Evolutionary conservation across 2,888 invertebrate species (phyloP), one percentile per base, ranked within the genome.

Genomic region (Yponomeuta evonymella): DNA sequence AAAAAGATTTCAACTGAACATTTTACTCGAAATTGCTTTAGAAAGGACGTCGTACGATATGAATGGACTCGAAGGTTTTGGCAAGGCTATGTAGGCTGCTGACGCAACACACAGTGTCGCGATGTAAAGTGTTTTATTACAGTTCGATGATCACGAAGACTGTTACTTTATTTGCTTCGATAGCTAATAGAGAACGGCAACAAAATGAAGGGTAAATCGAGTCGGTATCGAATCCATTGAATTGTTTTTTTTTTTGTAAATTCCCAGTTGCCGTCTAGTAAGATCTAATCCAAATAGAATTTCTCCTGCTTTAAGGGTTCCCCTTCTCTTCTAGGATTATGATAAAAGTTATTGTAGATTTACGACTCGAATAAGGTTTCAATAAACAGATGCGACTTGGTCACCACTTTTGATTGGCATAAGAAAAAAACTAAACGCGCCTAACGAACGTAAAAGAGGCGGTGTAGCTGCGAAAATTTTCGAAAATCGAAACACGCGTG

Each of bases 401-500:
- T 1, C 43, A 43, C 43, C 5, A 5, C 43, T 43, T 43, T 43
- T 43, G 8, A 43, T 43, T 43, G 43, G 43, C 43, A 8, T 8
- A 43, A 43, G 6, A 43, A 43, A 43, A 43, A 43, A 43, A 43
- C 43, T 43, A 29, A 23, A 64, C 64, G 64, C 29, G n/a, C 51
- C 51, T 58, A 58, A 12, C 51, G 4, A 58, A 12, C 29, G n/a
- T 29, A 23, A 30, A 64, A 10, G 6, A 33, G 33, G 12, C 67
- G 33, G 43, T 8, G 43, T 33, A 33, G 33, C 33, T n/a, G 29
- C 67, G 67, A 68, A 68, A 30, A 51, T 68, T 58, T 58, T 67
- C 48, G 36, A 74, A 81, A 82, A 80, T 80, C 80, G 76, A 78
- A 79, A 81, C 81, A 79, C 80, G 77, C 78, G 76, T 79, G 77